Percentiles rank a stretch among this genome's conserved stretches.
phyloP scores from a whole-genome alignment of 2,113 vertebrate species.

The Gallinago paraguaiae region DNA sequence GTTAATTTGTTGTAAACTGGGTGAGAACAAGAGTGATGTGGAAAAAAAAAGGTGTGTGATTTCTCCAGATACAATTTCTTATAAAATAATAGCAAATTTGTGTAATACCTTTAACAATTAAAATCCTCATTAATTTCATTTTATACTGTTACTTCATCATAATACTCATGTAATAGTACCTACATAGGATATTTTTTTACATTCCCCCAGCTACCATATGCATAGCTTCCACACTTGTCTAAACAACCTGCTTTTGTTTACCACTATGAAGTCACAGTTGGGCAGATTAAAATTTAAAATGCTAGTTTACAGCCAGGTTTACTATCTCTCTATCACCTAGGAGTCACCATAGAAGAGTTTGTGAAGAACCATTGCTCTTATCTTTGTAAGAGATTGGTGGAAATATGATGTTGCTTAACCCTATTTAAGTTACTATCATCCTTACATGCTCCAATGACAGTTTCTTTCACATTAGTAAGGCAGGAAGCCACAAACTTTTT shows the following conservation, averaged over 20 bases:
- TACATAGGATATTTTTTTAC: background rate
- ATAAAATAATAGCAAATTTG: background rate
- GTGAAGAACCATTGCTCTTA: background rate
- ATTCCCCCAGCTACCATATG: background rate
- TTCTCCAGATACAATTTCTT: background rate
- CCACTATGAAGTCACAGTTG: background rate
- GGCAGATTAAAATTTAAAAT: background rate
- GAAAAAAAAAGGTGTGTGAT: background rate
- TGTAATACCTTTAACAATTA: background rate
- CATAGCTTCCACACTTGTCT: background rate
- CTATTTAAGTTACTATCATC: background rate
- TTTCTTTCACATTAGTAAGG: background rate
- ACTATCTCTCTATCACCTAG: background rate
- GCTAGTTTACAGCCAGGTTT: background rate
- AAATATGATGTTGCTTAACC: background rate
- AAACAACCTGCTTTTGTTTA: background rate
- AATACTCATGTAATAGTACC: background rate
- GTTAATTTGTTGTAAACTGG: background rate
- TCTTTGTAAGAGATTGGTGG: background rate
- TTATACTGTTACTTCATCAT: background rate
- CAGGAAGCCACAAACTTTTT: background rate
- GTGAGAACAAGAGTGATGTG: background rate
- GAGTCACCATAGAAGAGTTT: background rate
- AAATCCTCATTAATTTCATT: background rate
- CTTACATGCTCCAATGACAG: background rate